phyloP scores from a whole-genome alignment of 2,797 vertebrate genomes.

The Anguilla megastoma region DNA sequence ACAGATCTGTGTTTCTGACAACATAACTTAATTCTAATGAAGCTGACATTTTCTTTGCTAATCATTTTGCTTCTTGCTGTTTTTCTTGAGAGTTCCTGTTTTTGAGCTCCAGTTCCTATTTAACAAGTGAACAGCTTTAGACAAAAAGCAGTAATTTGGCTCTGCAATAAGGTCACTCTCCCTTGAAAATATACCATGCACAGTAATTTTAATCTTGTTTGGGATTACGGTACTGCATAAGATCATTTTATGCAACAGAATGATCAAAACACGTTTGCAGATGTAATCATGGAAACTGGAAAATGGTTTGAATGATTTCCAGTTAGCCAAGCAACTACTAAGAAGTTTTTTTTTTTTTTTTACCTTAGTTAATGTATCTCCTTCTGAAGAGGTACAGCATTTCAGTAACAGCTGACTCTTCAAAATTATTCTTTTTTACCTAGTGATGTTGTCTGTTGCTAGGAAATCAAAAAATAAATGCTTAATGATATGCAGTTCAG shows the following conservation, averaged over 20 bases:
- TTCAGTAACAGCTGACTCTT: not conserved
- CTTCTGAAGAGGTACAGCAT: not conserved
- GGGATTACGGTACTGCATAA: not conserved
- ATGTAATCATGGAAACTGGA: constrained; percentile 1
- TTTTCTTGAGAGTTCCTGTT: not conserved
- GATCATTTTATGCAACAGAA: not conserved
- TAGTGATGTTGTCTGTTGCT: not conserved
- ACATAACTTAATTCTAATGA: too few relatives aligned
- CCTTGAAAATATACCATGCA: not conserved
- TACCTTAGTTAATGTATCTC: not conserved
- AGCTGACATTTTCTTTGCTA: too few relatives aligned
- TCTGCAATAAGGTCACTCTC: not conserved
- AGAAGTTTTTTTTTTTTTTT: not conserved
- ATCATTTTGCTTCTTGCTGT: not conserved
- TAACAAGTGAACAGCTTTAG: not conserved
- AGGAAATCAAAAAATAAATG: not conserved
- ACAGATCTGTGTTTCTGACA: too few relatives aligned
- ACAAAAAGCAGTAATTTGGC: not conserved
- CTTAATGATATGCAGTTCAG: not conserved
- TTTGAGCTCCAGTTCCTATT: not conserved
- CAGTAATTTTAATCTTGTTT: not conserved
- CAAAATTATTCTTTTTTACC: not conserved
- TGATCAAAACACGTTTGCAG: not conserved
- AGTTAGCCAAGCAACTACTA: not conserved
- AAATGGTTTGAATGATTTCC: not conserved